phyloP scores from a whole-genome alignment of 2,888 invertebrate species.

The Microctonus aethiopoides region DNA sequence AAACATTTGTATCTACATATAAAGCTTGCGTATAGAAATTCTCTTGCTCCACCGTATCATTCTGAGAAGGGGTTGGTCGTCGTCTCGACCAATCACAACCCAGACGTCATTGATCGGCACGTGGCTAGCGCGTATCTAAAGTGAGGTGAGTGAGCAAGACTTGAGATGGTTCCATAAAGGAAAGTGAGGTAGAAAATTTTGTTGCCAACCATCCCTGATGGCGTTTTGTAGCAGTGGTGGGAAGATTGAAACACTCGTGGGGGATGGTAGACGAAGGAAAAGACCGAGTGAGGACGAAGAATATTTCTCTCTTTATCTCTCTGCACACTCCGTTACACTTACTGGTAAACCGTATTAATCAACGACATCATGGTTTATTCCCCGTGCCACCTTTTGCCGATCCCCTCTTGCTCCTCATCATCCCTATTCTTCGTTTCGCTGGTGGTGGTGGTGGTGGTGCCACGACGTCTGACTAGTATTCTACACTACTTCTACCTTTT shows the following conservation, averaged over 20 bases:
- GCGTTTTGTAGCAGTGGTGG: conserved; percentile 7
- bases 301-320: conserved; percentile 45
- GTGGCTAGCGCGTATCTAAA: conserved; percentile 59
- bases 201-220: conserved; percentile 7
- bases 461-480: neutral
- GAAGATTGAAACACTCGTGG: conserved; percentile 20
- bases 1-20: neutral
- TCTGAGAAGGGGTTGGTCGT: conserved; percentile 54
- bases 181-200: conserved; percentile 22
- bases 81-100: conserved; percentile 61
- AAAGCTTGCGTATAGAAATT: conserved; percentile 16
- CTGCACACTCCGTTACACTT: conserved; percentile 68
- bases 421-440: conserved; percentile 24
- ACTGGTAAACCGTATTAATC: conserved; percentile 68
- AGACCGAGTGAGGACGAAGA: conserved; percentile 33
- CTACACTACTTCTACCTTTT: conserved; percentile 34
- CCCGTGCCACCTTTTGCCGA: conserved; percentile 44
- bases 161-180: neutral
- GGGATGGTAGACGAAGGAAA: conserved; percentile 34
- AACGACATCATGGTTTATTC: conserved; percentile 67
- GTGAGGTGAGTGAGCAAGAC: conserved; percentile 18
- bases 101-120: conserved; percentile 68
- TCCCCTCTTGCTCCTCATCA: conserved; percentile 37
- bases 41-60: conserved; percentile 33
- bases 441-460: neutral